Conservation (phyloP, 2,113 vertebrate genomes). For the Eptesicus fuscus region DNA sequence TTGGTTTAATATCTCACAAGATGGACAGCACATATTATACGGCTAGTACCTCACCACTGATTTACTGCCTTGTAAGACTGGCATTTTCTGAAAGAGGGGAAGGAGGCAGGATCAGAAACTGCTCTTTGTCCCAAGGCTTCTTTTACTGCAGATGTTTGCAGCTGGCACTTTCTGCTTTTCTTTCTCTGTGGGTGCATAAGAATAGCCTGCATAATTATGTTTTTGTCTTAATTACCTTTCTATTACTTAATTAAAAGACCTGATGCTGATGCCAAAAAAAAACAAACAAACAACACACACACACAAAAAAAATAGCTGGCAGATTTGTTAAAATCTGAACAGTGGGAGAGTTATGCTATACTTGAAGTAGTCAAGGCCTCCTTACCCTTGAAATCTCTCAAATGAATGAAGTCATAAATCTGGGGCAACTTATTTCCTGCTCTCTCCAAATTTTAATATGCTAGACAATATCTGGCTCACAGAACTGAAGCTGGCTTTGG, state of each 20-base stretch:
- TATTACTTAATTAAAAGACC: conserved; percentile 56
- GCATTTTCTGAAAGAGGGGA: background rate
- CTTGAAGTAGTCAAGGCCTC: background rate
- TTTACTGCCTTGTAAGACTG: background rate
- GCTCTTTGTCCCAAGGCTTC: background rate
- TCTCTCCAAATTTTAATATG: background rate
- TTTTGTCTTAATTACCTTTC: conserved; percentile 51
- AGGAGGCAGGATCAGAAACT: background rate
- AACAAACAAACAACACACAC: no score
- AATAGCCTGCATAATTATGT: conserved; percentile 39
- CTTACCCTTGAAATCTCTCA: conserved; percentile 41
- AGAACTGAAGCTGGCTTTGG: background rate
- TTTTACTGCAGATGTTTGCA: conserved; percentile 51
- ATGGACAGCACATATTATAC: background rate
- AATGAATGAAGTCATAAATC: conserved; percentile 32
- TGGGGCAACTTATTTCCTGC: background rate
- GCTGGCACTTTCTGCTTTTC: background rate
- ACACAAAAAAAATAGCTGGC: background rate
- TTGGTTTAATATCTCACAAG: background rate
- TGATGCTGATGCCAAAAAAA: background rate
- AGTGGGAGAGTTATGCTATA: background rate
- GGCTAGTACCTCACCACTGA: conserved; percentile 2
- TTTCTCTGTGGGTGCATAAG: background rate
- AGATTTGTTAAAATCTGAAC: conserved; percentile 33
- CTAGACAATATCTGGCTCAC: background rate